Conservation (phyloP, 2,888 invertebrate genomes). For the Phalera bucephala region DNA sequence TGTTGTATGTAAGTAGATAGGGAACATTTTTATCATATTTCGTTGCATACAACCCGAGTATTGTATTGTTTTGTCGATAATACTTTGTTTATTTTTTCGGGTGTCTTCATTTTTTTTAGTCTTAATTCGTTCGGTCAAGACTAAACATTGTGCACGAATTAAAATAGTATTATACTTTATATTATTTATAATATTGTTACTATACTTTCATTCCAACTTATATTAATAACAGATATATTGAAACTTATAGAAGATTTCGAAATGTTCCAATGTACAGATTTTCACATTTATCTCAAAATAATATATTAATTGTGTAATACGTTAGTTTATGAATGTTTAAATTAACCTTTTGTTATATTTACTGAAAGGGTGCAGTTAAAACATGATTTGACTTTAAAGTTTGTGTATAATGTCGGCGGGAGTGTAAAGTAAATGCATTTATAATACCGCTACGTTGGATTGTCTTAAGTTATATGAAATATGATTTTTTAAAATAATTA, state of each 20-base stretch:
- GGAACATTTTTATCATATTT: neutral
- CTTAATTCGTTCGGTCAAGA: conserved; percentile 24
- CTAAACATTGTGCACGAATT: conserved; percentile 14
- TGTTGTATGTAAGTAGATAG: neutral
- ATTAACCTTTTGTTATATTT: conserved; percentile 13
- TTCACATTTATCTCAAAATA: conserved; percentile 36
- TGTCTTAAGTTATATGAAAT: conserved; percentile 63
- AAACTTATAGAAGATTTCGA: conserved; percentile 3
- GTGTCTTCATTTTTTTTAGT: too few relatives aligned
- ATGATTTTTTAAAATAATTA: conserved; percentile 73
- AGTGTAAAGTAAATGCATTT: conserved; percentile 68
- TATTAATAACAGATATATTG: conserved; percentile 14
- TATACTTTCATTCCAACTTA: conserved; percentile 36
- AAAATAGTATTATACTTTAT: conserved; percentile 14
- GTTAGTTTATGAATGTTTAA: conserved; percentile 15
- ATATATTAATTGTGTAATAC: conserved; percentile 26
- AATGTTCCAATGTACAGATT: conserved; percentile 30
- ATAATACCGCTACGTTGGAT: conserved; percentile 71
- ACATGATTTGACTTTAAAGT: conserved; percentile 21
- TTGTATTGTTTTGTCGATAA: neutral
- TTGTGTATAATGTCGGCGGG: conserved; percentile 30
- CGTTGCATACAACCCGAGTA: neutral
- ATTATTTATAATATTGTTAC: conserved; percentile 23
- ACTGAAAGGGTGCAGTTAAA: conserved; percentile 16
- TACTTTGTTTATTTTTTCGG: neutral